These are phyloP conservation scores for Hecatera dysodea DNA, from an alignment of 2,888 invertebrate species.

Conservation along the genomic window DNA sequence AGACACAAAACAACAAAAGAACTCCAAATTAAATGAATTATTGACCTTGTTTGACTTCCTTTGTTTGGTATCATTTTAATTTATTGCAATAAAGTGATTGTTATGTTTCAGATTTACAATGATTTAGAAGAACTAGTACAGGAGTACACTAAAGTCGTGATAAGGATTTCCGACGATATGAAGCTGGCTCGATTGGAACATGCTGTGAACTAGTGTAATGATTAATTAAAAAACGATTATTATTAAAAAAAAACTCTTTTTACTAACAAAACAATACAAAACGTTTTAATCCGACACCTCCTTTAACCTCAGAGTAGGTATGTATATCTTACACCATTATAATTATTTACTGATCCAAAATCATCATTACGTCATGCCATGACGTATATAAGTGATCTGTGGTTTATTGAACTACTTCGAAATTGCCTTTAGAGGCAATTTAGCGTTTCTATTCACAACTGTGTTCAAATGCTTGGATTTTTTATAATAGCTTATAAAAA, in stretches of 20 bases:
- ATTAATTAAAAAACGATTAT: conserved; percentile 39
- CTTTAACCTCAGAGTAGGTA: conserved; percentile 19
- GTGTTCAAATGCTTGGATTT: conserved; percentile 18
- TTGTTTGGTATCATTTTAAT: background rate
- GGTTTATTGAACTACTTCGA: conserved; percentile 23
- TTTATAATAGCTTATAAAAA: conserved; percentile 13
- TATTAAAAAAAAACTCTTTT: conserved; percentile 57
- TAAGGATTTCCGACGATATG: conserved; percentile 93
- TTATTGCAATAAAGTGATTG: background rate
- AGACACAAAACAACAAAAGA: no score
- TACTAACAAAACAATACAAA: conserved; percentile 57
- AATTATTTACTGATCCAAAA: conserved; percentile 21
- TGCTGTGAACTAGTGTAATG: conserved; percentile 53
- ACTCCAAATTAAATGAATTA: background rate
- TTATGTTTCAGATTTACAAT: conserved; percentile 91
- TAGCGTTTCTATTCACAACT: conserved; percentile 34
- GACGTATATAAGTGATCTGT: conserved; percentile 16
- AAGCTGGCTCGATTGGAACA: conserved; percentile 74
- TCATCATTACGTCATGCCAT: conserved; percentile 5
- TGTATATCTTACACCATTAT: conserved; percentile 43
- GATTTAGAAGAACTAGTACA: conserved; percentile 91
- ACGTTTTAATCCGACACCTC: conserved; percentile 54
- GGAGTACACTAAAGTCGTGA: conserved; percentile 92
- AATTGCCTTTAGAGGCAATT: conserved; percentile 34
- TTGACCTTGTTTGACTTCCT: conserved; percentile 4